Base-by-base conservation (phyloP, 2,113 vertebrate genomes). In the Centropus bengalensis region DNA sequence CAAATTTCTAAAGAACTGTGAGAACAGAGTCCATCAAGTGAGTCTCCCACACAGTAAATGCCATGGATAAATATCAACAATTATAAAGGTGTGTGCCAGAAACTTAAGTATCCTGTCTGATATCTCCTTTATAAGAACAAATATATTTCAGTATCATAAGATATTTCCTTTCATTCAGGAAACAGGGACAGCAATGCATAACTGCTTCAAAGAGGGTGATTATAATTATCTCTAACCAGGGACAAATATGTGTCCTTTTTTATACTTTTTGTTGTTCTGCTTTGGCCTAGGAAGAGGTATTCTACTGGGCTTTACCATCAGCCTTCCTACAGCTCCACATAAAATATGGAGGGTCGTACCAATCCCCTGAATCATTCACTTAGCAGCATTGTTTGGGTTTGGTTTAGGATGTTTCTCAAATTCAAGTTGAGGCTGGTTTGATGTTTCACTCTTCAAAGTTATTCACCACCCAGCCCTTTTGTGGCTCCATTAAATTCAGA, bases 361-460 rank as follows among this genome's bases (percentile, higher is more conserved):
- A 85, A 67, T 44, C 70, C 75, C 94, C 81, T 96, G 96, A 96
- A 94, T 93, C 93, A 91, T 86, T 70, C 88, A 47, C 73, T 93
- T 74, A 47, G 75, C 91, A 69, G 78, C 86, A 86, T 77, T 96
- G 87, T 92, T 97, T 97, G 91, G 86, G 86, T 97, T 96, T 96
- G 92, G 85, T 95, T 96, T 93, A 93, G 95, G 95, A 95, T 90
- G 93, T 66, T 96, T 96, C 95, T 97, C 84, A 87, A 1, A 83
- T 95, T 96, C 96, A 97, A 96, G 96, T 94, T 96, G 91, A 96
- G 96, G 95, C 97, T 97, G 95, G 96, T 97, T 96, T 96, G 82
- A 78, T 96, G 90, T 94, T 96, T 92, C 1, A 2, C 80, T 96
- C 89, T 97, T 97, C 92, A 95, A 94, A 97, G 95, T 93, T 88